phyloP scores from a whole-genome alignment of 2,888 invertebrate genomes.

The Scrobipalpa atriplicella region DNA sequence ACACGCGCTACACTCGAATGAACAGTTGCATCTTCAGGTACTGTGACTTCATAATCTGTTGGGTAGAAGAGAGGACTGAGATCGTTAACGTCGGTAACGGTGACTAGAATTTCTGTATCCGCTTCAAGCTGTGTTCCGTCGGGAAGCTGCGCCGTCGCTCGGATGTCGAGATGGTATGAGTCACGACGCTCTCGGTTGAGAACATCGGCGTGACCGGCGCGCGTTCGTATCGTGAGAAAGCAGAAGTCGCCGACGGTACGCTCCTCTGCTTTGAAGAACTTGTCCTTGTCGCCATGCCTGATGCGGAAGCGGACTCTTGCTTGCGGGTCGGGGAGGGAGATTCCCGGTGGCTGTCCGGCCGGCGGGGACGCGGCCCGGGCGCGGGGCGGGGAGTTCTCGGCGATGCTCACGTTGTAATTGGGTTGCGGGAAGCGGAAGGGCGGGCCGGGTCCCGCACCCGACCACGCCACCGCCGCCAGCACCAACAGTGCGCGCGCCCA shows the following conservation, averaged over 20 bases:
- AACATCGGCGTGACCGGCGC: constrained; percentile 93
- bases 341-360: constrained; percentile 91
- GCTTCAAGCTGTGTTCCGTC: constrained; percentile 85
- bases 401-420: constrained; percentile 93
- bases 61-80: constrained; percentile 97
- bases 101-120: constrained; percentile 87
- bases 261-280: constrained; percentile 96
- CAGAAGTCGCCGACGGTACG: constrained; percentile 96
- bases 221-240: constrained; percentile 94
- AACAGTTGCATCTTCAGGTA: constrained; percentile 93
- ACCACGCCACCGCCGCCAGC: constrained; percentile 53
- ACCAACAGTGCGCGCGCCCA: constrained; percentile 57
- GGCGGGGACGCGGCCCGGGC: constrained; percentile 90
- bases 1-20: constrained; percentile 91
- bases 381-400: constrained; percentile 96
- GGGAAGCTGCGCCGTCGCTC: constrained; percentile 81
- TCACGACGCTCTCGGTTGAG: constrained; percentile 96
- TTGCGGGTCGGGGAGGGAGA: constrained; percentile 73
- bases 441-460: constrained; percentile 59
- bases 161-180: constrained; percentile 90
- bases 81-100: constrained; percentile 93
- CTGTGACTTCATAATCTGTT: constrained; percentile 92
- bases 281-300: constrained; percentile 92
- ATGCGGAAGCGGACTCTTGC: constrained; percentile 91
- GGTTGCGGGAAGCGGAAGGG: constrained; percentile 86